Percentiles rank a stretch among this genome's conserved stretches.
Conservation (phyloP, 2,888 invertebrate genomes). For the Parascotia fuliginaria region DNA sequence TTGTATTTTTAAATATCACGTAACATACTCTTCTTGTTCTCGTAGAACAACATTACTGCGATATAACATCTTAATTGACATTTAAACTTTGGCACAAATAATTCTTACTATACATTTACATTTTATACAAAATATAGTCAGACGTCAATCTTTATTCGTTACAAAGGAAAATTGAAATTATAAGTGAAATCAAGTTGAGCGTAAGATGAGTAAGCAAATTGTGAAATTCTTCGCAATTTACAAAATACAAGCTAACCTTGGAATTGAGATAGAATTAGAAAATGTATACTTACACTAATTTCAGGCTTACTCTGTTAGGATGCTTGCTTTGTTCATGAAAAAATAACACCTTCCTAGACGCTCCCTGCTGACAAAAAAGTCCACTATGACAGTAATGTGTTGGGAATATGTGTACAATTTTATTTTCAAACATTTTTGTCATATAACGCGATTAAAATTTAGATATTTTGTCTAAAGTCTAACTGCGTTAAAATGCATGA, state of each 20-base stretch:
- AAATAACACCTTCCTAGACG: too few species aligned
- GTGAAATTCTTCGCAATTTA: neutral
- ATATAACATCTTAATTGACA: slow-evolving; percentile 38
- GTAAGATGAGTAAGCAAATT: slow-evolving; percentile 5
- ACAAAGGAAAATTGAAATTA: neutral
- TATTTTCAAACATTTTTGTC: too few species aligned
- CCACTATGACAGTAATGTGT: too few species aligned
- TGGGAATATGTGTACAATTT: too few species aligned
- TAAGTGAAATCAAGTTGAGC: neutral
- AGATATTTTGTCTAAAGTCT: too few species aligned
- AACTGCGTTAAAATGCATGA: too few species aligned
- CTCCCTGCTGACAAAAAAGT: too few species aligned
- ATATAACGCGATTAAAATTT: too few species aligned
- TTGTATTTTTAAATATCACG: too few species aligned
- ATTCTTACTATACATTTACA: neutral
- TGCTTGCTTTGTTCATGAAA: too few species aligned
- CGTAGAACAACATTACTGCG: neutral
- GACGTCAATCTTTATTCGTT: neutral
- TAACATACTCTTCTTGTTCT: neutral
- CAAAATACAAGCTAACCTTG: neutral
- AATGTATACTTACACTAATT: neutral
- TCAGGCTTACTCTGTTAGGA: too few species aligned
- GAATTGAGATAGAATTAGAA: too few species aligned
- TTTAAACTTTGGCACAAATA: slow-evolving; percentile 18
- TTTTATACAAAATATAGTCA: neutral